These are phyloP conservation scores for Caenorhabditis auriculariae DNA, from an alignment of 2,888 invertebrate genomes.

Conservation along the genomic window DNA sequence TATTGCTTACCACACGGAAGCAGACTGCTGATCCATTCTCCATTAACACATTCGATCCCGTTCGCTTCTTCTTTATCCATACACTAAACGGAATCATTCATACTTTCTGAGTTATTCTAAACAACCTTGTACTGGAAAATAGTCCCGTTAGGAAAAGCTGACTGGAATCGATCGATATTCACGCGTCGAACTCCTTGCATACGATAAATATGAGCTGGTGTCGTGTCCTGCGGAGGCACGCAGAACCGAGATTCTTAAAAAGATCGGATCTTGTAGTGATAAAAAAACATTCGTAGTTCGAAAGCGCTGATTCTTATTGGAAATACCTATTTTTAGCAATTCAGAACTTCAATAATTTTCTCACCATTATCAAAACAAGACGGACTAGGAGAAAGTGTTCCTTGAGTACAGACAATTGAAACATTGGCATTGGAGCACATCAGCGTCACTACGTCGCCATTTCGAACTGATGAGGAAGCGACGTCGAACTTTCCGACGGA, in stretches of 20 bases:
- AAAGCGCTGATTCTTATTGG: background rate
- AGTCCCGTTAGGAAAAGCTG: slow-evolving; percentile 60
- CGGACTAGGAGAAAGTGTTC: slow-evolving; percentile 28
- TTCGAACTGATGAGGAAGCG: slow-evolving; percentile 18
- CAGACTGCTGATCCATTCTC: slow-evolving; percentile 58
- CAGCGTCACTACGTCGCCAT: slow-evolving; percentile 26
- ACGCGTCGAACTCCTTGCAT: slow-evolving; percentile 33
- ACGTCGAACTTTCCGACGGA: slow-evolving; percentile 31
- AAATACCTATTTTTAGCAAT: background rate
- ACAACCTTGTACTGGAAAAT: slow-evolving; percentile 57
- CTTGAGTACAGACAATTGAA: slow-evolving; percentile 33
- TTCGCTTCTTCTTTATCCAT: slow-evolving; percentile 49
- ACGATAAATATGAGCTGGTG: slow-evolving; percentile 45
- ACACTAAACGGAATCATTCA: slow-evolving; percentile 17
- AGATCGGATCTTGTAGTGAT: background rate
- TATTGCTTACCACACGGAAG: slow-evolving; percentile 45
- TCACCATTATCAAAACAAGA: slow-evolving; percentile 38
- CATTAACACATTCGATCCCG: slow-evolving; percentile 56
- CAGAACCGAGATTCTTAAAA: slow-evolving; percentile 39
- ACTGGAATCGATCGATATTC: slow-evolving; percentile 39
- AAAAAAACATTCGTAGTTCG: background rate
- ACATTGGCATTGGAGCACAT: slow-evolving; percentile 30
- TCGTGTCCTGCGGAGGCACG: slow-evolving; percentile 43
- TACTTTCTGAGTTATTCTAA: slow-evolving; percentile 6
- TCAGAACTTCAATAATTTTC: background rate